Conservation (phyloP, 2,888 invertebrate genomes). For the Dendrolimus pini region DNA sequence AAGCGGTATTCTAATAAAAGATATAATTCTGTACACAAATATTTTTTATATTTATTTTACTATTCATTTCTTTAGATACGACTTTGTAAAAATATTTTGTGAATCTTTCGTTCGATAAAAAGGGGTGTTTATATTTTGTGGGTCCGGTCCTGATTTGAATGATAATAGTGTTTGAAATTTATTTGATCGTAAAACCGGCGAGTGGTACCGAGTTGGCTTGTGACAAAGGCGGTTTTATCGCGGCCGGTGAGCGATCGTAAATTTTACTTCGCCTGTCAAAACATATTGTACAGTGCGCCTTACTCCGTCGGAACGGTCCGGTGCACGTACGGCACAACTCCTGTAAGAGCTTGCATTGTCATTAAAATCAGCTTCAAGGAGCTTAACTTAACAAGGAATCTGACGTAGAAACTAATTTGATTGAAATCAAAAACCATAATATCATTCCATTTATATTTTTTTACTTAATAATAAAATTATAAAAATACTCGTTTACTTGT, state of each 20-base stretch:
- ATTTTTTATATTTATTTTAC: neutral
- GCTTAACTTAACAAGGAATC: neutral
- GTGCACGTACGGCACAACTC: constrained; percentile 14
- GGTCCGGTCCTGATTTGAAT: constrained; percentile 67
- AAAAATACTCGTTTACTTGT: too few relatives aligned
- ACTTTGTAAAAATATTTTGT: constrained; percentile 59
- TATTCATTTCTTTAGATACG: constrained; percentile 23
- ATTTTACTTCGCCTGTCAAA: constrained; percentile 70
- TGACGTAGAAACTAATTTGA: too few relatives aligned
- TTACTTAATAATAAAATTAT: too few relatives aligned
- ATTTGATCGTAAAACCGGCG: constrained; percentile 69
- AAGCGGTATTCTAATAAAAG: constrained; percentile 7
- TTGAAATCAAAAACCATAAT: too few relatives aligned
- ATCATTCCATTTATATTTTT: too few relatives aligned
- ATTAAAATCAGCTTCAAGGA: neutral
- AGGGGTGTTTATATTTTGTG: constrained; percentile 63
- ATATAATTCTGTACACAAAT: constrained; percentile 10
- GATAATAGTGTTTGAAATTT: constrained; percentile 75
- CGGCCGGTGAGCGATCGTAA: constrained; percentile 60
- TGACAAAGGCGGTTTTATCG: constrained; percentile 71
- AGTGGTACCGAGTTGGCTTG: constrained; percentile 59
- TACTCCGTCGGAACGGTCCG: constrained; percentile 17
- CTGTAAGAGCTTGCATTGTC: neutral
- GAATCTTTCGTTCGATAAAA: constrained; percentile 52
- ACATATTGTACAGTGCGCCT: constrained; percentile 36